phyloP scores from a whole-genome alignment of 2,888 invertebrate genomes.

The Xanthia togata region DNA sequence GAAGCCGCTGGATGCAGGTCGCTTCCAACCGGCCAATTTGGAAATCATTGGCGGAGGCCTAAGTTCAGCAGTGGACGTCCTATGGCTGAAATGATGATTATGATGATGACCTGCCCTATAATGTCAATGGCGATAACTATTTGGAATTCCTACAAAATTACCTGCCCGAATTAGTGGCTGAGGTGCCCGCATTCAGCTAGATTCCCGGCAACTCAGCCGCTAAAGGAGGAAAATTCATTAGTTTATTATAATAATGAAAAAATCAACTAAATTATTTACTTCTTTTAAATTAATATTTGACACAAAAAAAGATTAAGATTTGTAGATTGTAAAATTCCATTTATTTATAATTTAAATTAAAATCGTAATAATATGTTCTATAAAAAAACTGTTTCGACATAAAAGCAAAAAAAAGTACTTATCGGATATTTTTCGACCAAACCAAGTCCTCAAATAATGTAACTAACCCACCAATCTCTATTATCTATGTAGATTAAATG shows the following conservation, averaged over 20 bases:
- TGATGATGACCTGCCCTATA: too few species aligned
- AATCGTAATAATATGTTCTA: background rate
- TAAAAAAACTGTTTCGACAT: background rate
- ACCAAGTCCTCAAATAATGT: background rate
- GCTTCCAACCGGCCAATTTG: too few species aligned
- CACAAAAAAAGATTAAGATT: background rate
- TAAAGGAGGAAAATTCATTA: background rate
- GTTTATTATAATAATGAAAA: background rate
- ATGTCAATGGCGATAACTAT: too few species aligned
- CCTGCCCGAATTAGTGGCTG: too few species aligned
- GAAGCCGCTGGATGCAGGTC: too few species aligned
- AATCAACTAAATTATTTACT: background rate
- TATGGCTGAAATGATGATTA: too few species aligned
- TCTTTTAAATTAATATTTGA: background rate
- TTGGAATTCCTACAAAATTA: too few species aligned
- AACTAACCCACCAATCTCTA: slow-evolving; percentile 51
- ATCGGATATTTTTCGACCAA: background rate
- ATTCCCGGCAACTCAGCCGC: too few species aligned
- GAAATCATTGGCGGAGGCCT: too few species aligned
- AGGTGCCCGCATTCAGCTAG: too few species aligned
- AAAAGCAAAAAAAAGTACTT: too few species aligned
- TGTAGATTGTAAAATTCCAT: background rate
- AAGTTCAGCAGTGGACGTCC: too few species aligned
- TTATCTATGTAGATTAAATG: slow-evolving; percentile 68
- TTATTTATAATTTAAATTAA: background rate